phyloP scores from a whole-genome alignment of 2,888 invertebrate genomes.

The Zygogramma bicolorata region DNA sequence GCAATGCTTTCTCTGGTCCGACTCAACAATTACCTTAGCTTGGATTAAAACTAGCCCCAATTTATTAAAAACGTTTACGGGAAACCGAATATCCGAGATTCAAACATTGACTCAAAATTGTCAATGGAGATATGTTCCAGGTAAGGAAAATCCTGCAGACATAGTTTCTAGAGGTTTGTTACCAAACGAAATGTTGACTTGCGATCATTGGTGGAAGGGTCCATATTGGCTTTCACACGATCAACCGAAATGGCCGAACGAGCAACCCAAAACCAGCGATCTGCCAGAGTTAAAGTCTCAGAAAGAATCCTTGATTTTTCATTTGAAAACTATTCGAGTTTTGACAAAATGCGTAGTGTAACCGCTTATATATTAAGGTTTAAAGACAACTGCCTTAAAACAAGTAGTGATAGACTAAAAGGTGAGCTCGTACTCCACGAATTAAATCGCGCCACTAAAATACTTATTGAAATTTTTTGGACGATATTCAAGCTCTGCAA shows the following conservation, averaged over 20 bases:
- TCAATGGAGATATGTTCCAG: conserved; percentile 38
- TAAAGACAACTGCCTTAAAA: conserved; percentile 5
- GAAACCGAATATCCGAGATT: conserved; percentile 40
- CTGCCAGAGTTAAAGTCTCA: conserved; percentile 5
- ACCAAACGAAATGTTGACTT: conserved; percentile 1
- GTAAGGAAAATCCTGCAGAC: conserved; percentile 42
- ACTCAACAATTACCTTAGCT: background rate
- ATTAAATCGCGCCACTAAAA: background rate
- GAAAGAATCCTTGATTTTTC: background rate
- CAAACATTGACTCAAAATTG: conserved; percentile 25
- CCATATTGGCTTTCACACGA: conserved; percentile 20
- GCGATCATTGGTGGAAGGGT: conserved; percentile 36
- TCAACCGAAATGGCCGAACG: conserved; percentile 11
- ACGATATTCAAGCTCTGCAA: conserved; percentile 24
- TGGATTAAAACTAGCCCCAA: conserved; percentile 34
- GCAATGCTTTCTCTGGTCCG: background rate
- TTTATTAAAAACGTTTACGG: conserved; percentile 40
- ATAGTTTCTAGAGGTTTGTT: conserved; percentile 29
- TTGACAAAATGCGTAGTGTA: background rate
- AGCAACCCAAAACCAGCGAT: background rate
- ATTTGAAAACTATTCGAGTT: background rate
- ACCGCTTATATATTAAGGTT: conserved; percentile 3
- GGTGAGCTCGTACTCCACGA: background rate
- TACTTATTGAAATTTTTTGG: conserved; percentile 17
- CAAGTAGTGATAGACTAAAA: background rate